Evolutionary conservation across 2,888 invertebrate species (phyloP).

Genomic region (Anodontia alba): DNA sequence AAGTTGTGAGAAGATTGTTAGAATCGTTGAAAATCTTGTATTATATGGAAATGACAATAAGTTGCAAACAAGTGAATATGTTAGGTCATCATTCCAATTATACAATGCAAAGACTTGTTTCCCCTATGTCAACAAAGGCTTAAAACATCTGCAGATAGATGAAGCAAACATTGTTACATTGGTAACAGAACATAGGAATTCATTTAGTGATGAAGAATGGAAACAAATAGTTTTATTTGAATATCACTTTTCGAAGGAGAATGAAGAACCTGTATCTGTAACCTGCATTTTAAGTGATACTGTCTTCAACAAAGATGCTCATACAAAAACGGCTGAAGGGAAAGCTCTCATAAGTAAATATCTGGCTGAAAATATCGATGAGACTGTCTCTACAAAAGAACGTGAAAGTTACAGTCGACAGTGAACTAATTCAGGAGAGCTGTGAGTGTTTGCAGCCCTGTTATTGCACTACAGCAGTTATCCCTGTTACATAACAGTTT

Average conservation of each 20-base stretch:
- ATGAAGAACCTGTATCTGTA: not conserved
- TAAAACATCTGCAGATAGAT: not conserved
- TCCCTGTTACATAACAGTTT: conserved; percentile 12
- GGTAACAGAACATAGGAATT: not conserved
- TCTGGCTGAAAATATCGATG: conserved; percentile 2
- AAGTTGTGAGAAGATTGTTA: conserved; percentile 8
- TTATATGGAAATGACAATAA: not conserved
- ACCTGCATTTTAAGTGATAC: not conserved
- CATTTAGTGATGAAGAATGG: not conserved
- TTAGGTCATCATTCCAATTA: conserved; percentile 6
- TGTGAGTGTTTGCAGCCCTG: not conserved
- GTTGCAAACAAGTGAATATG: conserved; percentile 3
- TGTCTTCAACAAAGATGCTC: not conserved
- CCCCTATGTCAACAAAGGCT: conserved; percentile 3
- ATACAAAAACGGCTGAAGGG: not conserved
- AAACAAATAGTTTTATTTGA: not conserved
- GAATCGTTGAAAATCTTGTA: conserved; percentile 3
- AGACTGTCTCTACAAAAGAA: not conserved
- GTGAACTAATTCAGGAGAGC: not conserved
- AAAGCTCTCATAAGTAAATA: conserved; percentile 13
- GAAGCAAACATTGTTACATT: not conserved
- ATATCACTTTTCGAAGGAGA: conserved; percentile 12
- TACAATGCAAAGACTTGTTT: not conserved
- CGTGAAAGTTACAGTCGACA: not conserved
- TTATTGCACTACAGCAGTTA: not conserved